phyloP scores from a whole-genome alignment of 2,797 vertebrate genomes.

The Pseudochromis fuscus region DNA sequence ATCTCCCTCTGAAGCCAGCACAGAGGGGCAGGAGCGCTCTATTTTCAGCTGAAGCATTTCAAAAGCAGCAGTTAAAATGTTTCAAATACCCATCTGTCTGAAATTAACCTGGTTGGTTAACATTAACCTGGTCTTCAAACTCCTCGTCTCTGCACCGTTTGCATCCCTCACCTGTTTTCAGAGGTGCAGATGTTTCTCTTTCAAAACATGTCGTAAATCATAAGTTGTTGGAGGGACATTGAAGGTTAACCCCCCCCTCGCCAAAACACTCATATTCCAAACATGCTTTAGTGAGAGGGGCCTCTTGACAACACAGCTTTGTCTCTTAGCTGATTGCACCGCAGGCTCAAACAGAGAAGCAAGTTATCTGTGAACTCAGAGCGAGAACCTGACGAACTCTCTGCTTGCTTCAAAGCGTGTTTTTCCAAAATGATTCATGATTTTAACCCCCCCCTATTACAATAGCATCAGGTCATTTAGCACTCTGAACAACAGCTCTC shows the following conservation, averaged over 20 bases:
- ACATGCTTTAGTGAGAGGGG: conserved; percentile 11
- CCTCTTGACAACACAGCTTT: neutral
- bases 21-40: conserved; percentile 18
- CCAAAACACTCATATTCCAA: conserved; percentile 34
- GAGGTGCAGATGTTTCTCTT: conserved; percentile 41
- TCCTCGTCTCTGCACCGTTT: conserved; percentile 17
- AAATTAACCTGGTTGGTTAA: conserved; percentile 43
- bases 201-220: conserved; percentile 46
- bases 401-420: neutral
- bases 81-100: conserved; percentile 23
- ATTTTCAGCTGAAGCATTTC: conserved; percentile 1
- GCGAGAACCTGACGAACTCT: neutral
- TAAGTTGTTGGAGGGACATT: neutral
- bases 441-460: neutral
- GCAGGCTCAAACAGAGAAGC: conserved; percentile 8
- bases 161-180: conserved; percentile 31
- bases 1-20: conserved; percentile 35
- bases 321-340: conserved; percentile 1
- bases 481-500: conserved; percentile 7
- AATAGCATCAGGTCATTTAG: conserved; percentile 4
- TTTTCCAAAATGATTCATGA: neutral
- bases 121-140: conserved; percentile 39
- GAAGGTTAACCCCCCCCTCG: too few species aligned
- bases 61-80: conserved; percentile 12
- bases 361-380: neutral